Evolutionary conservation across 37 sponge, comb jelly and placozoan genomes (phyloP).

Genomic region (Mnemiopsis leidyi): DNA sequence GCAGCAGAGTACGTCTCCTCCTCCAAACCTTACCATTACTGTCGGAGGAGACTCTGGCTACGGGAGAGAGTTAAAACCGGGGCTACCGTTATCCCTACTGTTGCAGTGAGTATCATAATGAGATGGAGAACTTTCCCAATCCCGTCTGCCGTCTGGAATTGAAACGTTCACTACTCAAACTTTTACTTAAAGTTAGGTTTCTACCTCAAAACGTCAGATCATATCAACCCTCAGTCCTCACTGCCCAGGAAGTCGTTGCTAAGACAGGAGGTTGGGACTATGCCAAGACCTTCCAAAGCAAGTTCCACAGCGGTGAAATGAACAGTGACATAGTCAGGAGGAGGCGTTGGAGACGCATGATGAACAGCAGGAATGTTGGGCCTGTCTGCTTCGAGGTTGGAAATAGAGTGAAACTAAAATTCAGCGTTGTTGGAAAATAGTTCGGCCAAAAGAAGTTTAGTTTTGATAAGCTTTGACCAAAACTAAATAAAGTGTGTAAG

Average conservation of each 20-base stretch:
- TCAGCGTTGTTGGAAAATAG: no score
- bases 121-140: no score
- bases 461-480: no score
- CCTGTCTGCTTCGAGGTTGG: conserved; percentile 15
- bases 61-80: background rate
- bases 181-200: no score
- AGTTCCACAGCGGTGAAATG: conserved; percentile 22
- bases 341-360: background rate
- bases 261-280: conserved; percentile 16
- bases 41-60: conserved; percentile 12
- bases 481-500: no score
- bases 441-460: no score
- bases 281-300: background rate
- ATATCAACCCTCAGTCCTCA: background rate
- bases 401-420: no score
- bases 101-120: conserved; percentile 21
- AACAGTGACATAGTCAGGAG: conserved; percentile 17
- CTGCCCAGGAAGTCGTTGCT: background rate
- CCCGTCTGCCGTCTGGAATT: no score
- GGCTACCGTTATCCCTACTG: background rate
- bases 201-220: no score
- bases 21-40: background rate
- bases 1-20: background rate
- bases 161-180: no score
- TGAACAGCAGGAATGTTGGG: conserved; percentile 19